Evolutionary conservation across 2,797 vertebrate genomes (phyloP), one percentile per base, ranked within the genome.

Genomic region (Helicolenus hilgendorfi): DNA sequence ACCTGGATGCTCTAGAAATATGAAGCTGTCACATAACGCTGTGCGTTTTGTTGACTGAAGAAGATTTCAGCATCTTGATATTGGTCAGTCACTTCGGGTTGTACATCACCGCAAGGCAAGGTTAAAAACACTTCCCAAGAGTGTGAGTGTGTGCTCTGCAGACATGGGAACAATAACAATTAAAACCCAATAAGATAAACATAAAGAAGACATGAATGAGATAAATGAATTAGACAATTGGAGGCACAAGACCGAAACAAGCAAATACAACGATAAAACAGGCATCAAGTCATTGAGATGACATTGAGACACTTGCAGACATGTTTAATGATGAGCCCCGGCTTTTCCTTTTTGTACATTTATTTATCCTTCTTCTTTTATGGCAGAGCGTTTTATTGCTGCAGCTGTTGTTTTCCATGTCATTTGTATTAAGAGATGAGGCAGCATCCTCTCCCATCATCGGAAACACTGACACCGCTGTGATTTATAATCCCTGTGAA

Each of bases 341-440:
- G 77, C 62, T 90, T 92, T 91, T 89, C 24, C 63, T 73, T 89
- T 89, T 92, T 88, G 22, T 85, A 81, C 87, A 85, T 94, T 92
- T 94, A 92, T 96, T 92, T 85, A 89, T 92, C 72, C 88, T 65
- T 89, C 89, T 65, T 89, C 81, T 90, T 94, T 94, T 92, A 94
- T 89, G 79, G 93, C 85, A 13, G 76, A 88, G 78, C 49, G 4
- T 91, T 96, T 96, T 95, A 96, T 96, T 94, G 94, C 85, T 92
- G 93, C 95, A 97, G 94, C 94, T 96, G 95, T 95, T 96, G 94
- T 96, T 96, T 96, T 96, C 84, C 73, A 63, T 93, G 93, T 92
- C 89, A 92, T 95, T 94, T 93, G 89, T 94, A 94, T 94, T 92
- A 94, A 83, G 85, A 87, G 91, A 92, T 62, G 88, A 90, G 87